Conservation (phyloP, 2,113 vertebrate species). For the Corapipo altera region DNA sequence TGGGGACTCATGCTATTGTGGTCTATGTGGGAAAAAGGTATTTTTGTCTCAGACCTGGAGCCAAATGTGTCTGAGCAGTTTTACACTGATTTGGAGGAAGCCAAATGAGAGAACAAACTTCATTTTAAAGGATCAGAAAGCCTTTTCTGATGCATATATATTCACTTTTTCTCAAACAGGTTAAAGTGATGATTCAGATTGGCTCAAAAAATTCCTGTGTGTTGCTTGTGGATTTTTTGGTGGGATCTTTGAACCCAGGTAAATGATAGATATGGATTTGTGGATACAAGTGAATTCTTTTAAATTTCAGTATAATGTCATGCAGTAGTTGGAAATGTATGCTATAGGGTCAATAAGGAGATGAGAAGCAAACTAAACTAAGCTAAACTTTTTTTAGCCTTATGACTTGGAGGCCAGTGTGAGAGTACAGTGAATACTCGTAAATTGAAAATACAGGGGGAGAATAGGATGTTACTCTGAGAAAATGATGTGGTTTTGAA, state of each 20-base stretch:
- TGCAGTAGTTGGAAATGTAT: neutral
- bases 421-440: neutral
- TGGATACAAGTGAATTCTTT: neutral
- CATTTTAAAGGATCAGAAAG: neutral
- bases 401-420: neutral
- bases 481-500: neutral
- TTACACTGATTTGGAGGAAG: neutral
- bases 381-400: neutral
- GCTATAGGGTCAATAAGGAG: neutral
- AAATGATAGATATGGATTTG: neutral
- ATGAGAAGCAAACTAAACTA: neutral
- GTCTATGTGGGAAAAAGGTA: neutral
- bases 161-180: neutral
- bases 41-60: neutral
- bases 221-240: neutral
- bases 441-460: neutral
- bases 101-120: neutral
- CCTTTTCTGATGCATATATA: neutral
- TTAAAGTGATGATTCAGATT: neutral
- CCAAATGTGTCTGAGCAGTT: neutral
- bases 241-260: neutral
- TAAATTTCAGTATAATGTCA: neutral
- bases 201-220: neutral
- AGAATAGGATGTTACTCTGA: neutral
- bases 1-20: accelerated